Base-by-base conservation (phyloP, 1,140 invertebrate genomes). In the Trichonephila clavata region DNA sequence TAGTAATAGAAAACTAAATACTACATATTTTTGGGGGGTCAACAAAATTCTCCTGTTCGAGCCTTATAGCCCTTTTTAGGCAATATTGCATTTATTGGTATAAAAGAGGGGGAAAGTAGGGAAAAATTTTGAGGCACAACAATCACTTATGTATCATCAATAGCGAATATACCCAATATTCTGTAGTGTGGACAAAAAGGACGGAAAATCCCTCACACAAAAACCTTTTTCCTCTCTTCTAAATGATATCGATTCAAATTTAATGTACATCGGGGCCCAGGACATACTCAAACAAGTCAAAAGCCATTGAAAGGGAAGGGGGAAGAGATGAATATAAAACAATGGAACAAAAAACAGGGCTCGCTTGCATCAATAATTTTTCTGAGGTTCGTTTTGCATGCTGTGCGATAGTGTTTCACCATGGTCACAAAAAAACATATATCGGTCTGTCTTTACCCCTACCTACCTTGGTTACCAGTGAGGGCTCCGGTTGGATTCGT, bases 401-500 rank as follows among this genome's bases (percentile, higher is more conserved):
- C 24, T 32, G 71, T 77, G 27, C 32, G 71, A 77, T 77, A 77
- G 32, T 77, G 39, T 77, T 77, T 77, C 71, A 77, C 71, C 71
- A 39, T 77, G 71, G 71, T 77, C 81, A 84, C 81, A 84, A 84
- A 84, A 81, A 84, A 84, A 21, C 83, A 24, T 60, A 57, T 84
- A n/a, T 84, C 83, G 83, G 43, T 84, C 83, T 84, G 57, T 84
- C 59, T 84, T 60, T 84, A 84, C 83, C 81, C 83, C 60, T 84
- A 93, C 91, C 59, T 93, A 61, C 65, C 81, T 93, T 84, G 83
- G 83, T 84, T 59, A 84, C 83, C 83, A 57, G 83, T 57, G 83
- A 84, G 32, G 39, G 57, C 50, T 57, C 13, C 43, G 50, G 80
- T 86, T 92, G 63, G 91, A 92, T 57, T 18, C 27, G 83, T 92